phyloP scores from a whole-genome alignment of 1,140 invertebrate species.

The Camponotus pennsylvanicus region DNA sequence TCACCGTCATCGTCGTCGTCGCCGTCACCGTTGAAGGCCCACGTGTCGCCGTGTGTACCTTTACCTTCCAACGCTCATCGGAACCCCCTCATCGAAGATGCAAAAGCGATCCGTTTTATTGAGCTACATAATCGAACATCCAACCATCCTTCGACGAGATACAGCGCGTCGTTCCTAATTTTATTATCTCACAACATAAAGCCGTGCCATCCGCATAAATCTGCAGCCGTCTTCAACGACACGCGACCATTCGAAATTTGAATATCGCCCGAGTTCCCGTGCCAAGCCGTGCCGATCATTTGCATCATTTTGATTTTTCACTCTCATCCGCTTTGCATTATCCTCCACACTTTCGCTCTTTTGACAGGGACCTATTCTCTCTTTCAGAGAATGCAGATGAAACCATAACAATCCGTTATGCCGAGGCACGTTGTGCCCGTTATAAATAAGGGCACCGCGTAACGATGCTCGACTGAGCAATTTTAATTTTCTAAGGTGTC shows the following conservation, averaged over 20 bases:
- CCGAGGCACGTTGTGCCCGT: not conserved
- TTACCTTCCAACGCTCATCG: not conserved
- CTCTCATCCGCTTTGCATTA: slow-evolving; percentile 47
- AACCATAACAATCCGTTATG: slow-evolving; percentile 53
- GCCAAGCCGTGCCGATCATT: slow-evolving; percentile 39
- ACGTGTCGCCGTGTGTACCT: slow-evolving; percentile 21
- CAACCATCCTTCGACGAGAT: slow-evolving; percentile 20
- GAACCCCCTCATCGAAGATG: slow-evolving; percentile 15
- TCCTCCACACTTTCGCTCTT: slow-evolving; percentile 24
- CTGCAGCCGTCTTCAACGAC: slow-evolving; percentile 44
- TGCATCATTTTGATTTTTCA: slow-evolving; percentile 62
- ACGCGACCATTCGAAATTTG: slow-evolving; percentile 59
- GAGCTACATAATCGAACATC: slow-evolving; percentile 37
- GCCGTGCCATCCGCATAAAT: slow-evolving; percentile 51
- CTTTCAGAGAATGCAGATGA: slow-evolving; percentile 27
- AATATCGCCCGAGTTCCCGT: slow-evolving; percentile 49
- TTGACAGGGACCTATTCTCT: not conserved
- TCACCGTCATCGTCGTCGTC: slow-evolving; percentile 1
- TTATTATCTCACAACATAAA: slow-evolving; percentile 55
- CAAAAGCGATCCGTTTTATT: slow-evolving; percentile 40
- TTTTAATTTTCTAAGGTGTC: not conserved
- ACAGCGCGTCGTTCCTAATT: slow-evolving; percentile 43
- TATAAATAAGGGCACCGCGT: not conserved
- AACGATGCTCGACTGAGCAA: not conserved
- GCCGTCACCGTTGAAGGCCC: slow-evolving; percentile 2